A percentile compares a stretch with the other conserved stretches of the same genome.
phyloP scores from a whole-genome alignment of 2,888 invertebrate genomes.

The Drosophila neutralis region DNA sequence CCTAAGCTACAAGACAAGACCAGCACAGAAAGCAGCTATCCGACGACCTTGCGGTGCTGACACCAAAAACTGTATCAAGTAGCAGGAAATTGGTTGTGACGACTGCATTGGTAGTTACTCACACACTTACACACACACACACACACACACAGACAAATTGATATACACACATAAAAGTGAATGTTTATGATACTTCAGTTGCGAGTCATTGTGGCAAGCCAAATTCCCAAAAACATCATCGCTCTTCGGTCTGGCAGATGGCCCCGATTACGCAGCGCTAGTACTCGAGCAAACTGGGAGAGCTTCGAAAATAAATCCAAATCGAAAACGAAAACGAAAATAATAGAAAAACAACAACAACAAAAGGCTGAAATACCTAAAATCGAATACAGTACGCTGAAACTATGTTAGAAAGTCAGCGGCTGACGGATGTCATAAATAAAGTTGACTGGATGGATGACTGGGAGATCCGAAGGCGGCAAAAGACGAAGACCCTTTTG shows the following conservation, averaged over 20 bases:
- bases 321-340: slow-evolving; percentile 14
- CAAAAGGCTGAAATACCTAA: slow-evolving; percentile 9
- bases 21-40: slow-evolving; percentile 48
- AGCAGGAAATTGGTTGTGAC: slow-evolving; percentile 76
- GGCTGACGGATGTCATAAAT: slow-evolving; percentile 63
- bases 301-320: slow-evolving; percentile 24
- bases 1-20: slow-evolving; percentile 21
- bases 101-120: slow-evolving; percentile 58
- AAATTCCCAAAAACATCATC: slow-evolving; percentile 46
- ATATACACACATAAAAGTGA: slow-evolving; percentile 62
- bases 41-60: slow-evolving; percentile 65
- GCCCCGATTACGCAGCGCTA: slow-evolving; percentile 62
- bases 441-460: slow-evolving; percentile 19
- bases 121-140: background rate
- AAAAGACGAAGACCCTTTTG: slow-evolving; percentile 33
- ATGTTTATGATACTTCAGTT: slow-evolving; percentile 76
- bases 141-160: background rate
- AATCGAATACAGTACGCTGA: slow-evolving; percentile 17
- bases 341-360: slow-evolving; percentile 6
- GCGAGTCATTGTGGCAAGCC: slow-evolving; percentile 65
- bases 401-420: slow-evolving; percentile 62
- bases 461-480: slow-evolving; percentile 5
- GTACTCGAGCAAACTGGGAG: slow-evolving; percentile 45
- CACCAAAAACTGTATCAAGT: slow-evolving; percentile 73
- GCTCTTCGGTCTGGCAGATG: slow-evolving; percentile 45